These are phyloP conservation scores for Clitarchus hookeri DNA, from an alignment of 2,888 invertebrate genomes.

Conservation along the genomic window DNA sequence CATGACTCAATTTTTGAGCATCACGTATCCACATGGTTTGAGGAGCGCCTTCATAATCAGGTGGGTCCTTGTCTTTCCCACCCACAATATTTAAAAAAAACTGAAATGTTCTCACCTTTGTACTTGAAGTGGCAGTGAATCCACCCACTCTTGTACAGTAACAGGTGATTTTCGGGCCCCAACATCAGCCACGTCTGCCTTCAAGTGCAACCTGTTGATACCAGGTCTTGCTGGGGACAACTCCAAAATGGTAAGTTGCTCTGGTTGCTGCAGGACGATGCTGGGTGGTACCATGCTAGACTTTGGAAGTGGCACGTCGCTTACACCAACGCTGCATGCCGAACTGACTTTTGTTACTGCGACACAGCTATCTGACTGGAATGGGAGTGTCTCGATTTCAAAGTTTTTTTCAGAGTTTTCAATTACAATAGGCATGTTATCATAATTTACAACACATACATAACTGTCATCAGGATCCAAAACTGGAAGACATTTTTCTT, in stretches of 20 bases:
- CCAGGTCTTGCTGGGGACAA: neutral
- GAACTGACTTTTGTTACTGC: neutral
- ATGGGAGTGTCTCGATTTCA: neutral
- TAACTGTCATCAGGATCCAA: neutral
- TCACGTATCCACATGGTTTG: neutral
- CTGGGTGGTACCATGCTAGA: constrained; percentile 11
- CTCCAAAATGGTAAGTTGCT: constrained; percentile 2
- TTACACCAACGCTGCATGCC: neutral
- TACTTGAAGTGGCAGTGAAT: constrained; percentile 61
- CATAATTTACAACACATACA: neutral
- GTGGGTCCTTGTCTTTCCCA: too few relatives aligned
- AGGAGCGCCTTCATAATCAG: neutral
- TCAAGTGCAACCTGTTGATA: neutral
- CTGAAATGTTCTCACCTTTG: constrained; percentile 29
- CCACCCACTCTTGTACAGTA: constrained; percentile 76
- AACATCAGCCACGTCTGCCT: neutral
- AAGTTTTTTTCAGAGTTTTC: constrained; percentile 22
- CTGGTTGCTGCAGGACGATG: constrained; percentile 26
- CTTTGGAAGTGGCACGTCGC: neutral
- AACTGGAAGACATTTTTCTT: neutral
- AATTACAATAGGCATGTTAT: constrained; percentile 3
- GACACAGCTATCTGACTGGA: neutral
- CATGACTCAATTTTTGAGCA: too few relatives aligned
- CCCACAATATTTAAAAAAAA: too few relatives aligned
- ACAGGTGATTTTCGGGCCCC: constrained; percentile 63